Evolutionary conservation across 2,113 vertebrate species (phyloP).

Genomic region (Tetrao urogallus): DNA sequence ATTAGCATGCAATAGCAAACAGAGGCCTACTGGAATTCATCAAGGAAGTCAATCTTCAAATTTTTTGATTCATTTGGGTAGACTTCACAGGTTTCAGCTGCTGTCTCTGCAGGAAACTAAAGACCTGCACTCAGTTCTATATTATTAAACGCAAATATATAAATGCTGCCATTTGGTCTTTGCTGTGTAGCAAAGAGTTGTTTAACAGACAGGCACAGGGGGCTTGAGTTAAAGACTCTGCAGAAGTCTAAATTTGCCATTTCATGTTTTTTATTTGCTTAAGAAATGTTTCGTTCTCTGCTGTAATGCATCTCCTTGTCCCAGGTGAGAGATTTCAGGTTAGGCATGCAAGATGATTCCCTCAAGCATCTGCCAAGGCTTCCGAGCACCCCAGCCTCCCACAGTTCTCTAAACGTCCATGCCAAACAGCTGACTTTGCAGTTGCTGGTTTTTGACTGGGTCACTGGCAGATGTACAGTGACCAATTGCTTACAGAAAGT

Average conservation of each 20-base stretch:
- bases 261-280: neutral
- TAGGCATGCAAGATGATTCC: slow-evolving; percentile 31
- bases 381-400: neutral
- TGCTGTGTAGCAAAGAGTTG: neutral
- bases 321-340: slow-evolving; percentile 1
- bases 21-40: slow-evolving; percentile 13
- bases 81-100: slow-evolving; percentile 44
- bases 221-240: neutral
- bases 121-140: slow-evolving; percentile 37
- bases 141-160: slow-evolving; percentile 55
- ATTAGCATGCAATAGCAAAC: slow-evolving; percentile 58
- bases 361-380: slow-evolving; percentile 20
- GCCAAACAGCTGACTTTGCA: neutral
- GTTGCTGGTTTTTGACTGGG: neutral
- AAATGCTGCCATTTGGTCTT: slow-evolving; percentile 43
- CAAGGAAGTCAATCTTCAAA: slow-evolving; percentile 47
- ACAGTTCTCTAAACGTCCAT: neutral
- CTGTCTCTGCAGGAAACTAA: slow-evolving; percentile 53
- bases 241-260: neutral
- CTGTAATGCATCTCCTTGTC: neutral
- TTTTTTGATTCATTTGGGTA: slow-evolving; percentile 50
- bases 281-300: slow-evolving; percentile 1
- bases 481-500: neutral
- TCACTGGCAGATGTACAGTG: neutral
- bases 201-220: neutral